Evolutionary conservation across 92 coral and sea anemone species (phyloP), one percentile per base, ranked within the genome.

Genomic region (Parazoanthus atlanticus): DNA sequence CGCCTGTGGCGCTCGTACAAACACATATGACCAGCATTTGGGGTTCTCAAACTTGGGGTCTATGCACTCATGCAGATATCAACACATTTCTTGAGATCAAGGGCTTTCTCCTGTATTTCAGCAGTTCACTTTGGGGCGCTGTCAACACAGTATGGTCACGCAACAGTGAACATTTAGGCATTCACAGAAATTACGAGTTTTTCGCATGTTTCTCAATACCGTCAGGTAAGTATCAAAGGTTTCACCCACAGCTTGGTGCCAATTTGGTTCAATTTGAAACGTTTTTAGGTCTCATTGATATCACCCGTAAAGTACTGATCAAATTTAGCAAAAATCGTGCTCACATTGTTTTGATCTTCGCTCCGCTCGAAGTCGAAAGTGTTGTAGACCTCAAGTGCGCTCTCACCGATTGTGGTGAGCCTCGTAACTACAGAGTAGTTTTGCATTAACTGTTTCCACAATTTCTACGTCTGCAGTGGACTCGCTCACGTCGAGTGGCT

Each of bases 371-470:
- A 58, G 12, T 58, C 67, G 12, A 58, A 58, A 3, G 80, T 81
- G 33, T 54, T 52, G 8, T 32, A 81, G 46, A 88, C 49, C 36
- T 88, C 82, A 64, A 81, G n/a, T 30, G 89, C 79, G 64, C 79
- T 43, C 46, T 89, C 79, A 1, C 89, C 85, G 49, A 76, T 89
- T 13, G 85, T 86, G 41, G 33, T 7, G 65, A 84, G 71, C 17
- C 58, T 82, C 31, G 77, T 61, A 9, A 83, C 88, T 8, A 89
- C 76, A 32, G 91, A 23, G 40, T 52, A 89, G 77, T 82, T 89
- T 6, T 74, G 67, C 85, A 89, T 74, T 74, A 86, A 40, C 73
- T 89, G 91, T 46, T 89, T 89, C 91, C 88, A 89, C 25, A 89
- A 16, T 17, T 88, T 88, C 91, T 76, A 80, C n/a, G 78, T 88